Percentiles rank a stretch among this genome's conserved stretches.
These are phyloP conservation scores for Drosophila suboccidentalis DNA, from an alignment of 2,888 invertebrate species.

Conservation along the genomic window DNA sequence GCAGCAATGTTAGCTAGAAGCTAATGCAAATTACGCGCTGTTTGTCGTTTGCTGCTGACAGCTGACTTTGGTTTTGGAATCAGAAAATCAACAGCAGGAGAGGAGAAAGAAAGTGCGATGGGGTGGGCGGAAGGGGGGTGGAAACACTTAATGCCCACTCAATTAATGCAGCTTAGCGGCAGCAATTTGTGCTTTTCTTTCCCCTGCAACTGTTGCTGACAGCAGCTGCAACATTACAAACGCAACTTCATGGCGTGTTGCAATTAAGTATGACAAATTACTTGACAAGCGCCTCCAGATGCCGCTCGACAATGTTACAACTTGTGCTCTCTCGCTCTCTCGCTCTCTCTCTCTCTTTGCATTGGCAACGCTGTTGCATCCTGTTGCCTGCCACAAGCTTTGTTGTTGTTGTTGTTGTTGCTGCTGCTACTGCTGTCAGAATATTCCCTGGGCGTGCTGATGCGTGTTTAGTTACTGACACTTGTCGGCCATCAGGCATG, in stretches of 20 bases:
- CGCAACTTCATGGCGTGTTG: conserved; percentile 65
- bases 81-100: conserved; percentile 20
- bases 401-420: conserved; percentile 12
- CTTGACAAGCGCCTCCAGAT: conserved; percentile 70
- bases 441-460: conserved; percentile 34
- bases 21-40: conserved; percentile 43
- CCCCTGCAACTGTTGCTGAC: conserved; percentile 26
- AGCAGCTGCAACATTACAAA: conserved; percentile 31
- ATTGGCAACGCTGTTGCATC: conserved; percentile 28
- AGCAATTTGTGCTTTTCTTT: conserved; percentile 6
- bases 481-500: conserved; percentile 40
- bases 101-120: background rate
- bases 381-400: conserved; percentile 16
- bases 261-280: conserved; percentile 75
- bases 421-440: conserved; percentile 11
- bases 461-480: conserved; percentile 61
- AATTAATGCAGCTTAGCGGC: conserved; percentile 65
- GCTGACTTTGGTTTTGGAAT: conserved; percentile 28
- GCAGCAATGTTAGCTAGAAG: conserved; percentile 9
- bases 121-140: background rate
- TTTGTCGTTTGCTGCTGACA: conserved; percentile 23
- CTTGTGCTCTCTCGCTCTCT: conserved; percentile 9
- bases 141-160: conserved; percentile 56
- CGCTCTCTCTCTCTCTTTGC: conserved; percentile 10
- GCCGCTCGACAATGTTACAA: conserved; percentile 50